phyloP scores from a whole-genome alignment of 2,113 vertebrate species.

The Hemibagrus wyckioides region DNA sequence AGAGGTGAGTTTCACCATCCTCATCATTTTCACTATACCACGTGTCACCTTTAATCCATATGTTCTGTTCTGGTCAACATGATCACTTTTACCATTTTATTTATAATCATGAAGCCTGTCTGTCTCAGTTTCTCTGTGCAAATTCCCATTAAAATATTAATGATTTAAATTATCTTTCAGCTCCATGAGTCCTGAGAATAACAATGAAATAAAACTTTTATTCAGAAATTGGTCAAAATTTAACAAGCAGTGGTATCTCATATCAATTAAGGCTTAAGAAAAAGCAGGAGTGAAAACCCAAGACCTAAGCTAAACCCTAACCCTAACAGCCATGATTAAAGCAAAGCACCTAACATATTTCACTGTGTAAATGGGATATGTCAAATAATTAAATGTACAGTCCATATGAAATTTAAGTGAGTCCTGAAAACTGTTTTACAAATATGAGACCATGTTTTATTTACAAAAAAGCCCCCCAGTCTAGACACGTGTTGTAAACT shows the following conservation, averaged over 20 bases:
- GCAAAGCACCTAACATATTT: neutral
- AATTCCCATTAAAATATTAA: neutral
- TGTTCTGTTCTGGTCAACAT: neutral
- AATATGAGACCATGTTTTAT: neutral
- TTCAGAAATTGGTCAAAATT: neutral
- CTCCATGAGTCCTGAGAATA: neutral
- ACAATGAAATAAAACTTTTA: neutral
- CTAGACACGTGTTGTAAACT: too few relatives aligned
- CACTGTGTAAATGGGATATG: neutral
- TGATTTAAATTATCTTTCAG: neutral
- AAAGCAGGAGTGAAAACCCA: neutral
- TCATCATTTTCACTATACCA: neutral
- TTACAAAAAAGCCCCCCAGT: neutral
- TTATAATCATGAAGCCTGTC: neutral
- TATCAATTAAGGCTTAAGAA: neutral
- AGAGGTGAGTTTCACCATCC: slow-evolving; percentile 79
- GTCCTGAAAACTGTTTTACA: neutral
- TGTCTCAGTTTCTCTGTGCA: neutral
- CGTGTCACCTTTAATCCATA: neutral
- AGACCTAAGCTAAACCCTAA: neutral
- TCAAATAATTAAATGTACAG: neutral
- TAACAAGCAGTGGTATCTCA: neutral
- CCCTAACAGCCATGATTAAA: neutral
- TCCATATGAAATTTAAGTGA: neutral
- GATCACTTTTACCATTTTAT: neutral